Percentiles rank a stretch among this genome's conserved stretches.
Evolutionary conservation across 2,113 vertebrate species (phyloP).

Genomic region (Hemiprocne comata): DNA sequence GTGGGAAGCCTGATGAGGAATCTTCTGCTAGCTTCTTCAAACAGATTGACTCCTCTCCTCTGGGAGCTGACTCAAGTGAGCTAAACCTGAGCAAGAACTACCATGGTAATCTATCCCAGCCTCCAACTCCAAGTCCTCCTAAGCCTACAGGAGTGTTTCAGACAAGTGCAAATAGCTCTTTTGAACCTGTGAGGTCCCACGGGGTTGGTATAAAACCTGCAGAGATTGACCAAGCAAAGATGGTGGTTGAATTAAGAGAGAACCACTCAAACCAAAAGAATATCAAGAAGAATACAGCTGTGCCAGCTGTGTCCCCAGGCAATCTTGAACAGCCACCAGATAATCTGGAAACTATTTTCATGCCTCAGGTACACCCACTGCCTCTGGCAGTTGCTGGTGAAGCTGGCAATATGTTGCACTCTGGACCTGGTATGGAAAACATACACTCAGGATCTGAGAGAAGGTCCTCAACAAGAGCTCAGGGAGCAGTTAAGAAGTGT

Average conservation of each 20-base stretch:
- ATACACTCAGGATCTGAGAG: constrained; percentile 65
- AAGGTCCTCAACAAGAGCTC: constrained; percentile 81
- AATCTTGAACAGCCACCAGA: constrained; percentile 96
- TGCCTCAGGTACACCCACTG: constrained; percentile 48
- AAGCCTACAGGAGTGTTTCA: constrained; percentile 94
- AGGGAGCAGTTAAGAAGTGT: constrained; percentile 83
- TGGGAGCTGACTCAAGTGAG: constrained; percentile 71
- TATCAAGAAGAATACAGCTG: not conserved
- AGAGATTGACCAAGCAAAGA: constrained; percentile 88
- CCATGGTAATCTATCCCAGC: constrained; percentile 71
- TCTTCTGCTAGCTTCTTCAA: constrained; percentile 87
- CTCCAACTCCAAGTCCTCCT: constrained; percentile 91
- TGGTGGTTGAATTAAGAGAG: constrained; percentile 85
- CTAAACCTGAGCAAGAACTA: constrained; percentile 68
- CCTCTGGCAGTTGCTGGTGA: constrained; percentile 39
- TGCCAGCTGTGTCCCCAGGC: constrained; percentile 74
- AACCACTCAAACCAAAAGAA: constrained; percentile 29
- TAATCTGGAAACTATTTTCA: constrained; percentile 91
- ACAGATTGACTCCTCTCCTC: constrained; percentile 91
- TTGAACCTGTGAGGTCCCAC: constrained; percentile 92
- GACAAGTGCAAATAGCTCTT: constrained; percentile 95
- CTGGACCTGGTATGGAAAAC: constrained; percentile 54
- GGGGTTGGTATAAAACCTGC: constrained; percentile 83
- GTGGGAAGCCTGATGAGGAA: constrained; percentile 85
- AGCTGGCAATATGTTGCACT: constrained; percentile 39